Evolutionary conservation across 1,140 invertebrate genomes (phyloP).

Genomic region (Xylocopa sonorina): DNA sequence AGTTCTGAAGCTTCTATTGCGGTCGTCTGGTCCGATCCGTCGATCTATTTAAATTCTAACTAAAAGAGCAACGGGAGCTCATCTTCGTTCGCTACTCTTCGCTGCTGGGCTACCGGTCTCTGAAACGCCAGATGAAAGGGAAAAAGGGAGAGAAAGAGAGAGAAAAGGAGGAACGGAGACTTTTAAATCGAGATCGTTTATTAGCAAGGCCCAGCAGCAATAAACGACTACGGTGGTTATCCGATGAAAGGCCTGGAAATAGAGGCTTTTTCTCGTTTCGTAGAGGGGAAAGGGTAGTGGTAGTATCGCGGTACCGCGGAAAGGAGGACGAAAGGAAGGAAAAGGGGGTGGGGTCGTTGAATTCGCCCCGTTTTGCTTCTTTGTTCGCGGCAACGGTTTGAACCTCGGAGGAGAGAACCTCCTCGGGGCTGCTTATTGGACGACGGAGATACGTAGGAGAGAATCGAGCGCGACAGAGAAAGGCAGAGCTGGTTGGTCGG

Average conservation of each 20-base stretch:
- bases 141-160: background rate
- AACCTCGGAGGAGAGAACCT: background rate
- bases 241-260: conserved; percentile 30
- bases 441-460: background rate
- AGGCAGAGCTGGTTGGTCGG: background rate
- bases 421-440: conserved; percentile 24
- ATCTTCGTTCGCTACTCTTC: background rate
- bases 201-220: conserved; percentile 24
- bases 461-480: background rate
- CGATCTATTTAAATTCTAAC: conserved; percentile 43
- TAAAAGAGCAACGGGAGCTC: background rate
- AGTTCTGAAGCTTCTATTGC: background rate
- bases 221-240: conserved; percentile 37
- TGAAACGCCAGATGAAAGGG: background rate
- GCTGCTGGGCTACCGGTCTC: too few species aligned
- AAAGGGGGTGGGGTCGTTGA: background rate
- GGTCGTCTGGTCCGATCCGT: conserved; percentile 1
- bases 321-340: background rate
- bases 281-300: too few species aligned
- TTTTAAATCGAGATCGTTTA: conserved; percentile 50
- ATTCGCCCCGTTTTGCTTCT: conserved; percentile 8
- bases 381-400: background rate
- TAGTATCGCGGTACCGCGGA: too few species aligned
- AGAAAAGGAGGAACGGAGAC: background rate
- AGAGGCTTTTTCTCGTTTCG: conserved; percentile 22